Conservation (phyloP, 2,113 vertebrate species). For the Phaetusa simplex region DNA sequence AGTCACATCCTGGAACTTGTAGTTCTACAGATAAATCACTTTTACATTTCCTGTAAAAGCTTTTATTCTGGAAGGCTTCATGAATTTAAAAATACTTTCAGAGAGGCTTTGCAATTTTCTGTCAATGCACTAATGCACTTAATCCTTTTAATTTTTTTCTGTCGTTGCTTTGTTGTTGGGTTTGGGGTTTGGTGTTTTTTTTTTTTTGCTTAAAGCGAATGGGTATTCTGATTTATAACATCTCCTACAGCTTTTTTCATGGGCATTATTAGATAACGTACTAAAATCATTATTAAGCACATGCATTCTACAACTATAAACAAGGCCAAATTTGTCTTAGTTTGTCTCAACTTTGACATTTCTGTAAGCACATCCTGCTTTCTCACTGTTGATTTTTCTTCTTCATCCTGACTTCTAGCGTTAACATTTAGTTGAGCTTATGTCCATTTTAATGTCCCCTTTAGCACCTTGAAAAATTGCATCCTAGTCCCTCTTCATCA, state of each 20-base stretch:
- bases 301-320: not conserved
- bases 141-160: not conserved
- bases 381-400: not conserved
- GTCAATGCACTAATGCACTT: not conserved
- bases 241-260: not conserved
- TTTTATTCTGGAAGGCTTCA: not conserved
- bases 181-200: not conserved
- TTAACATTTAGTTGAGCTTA: constrained; percentile 1
- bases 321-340: not conserved
- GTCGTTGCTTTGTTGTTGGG: not conserved
- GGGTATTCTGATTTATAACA: not conserved
- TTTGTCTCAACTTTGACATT: not conserved
- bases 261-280: not conserved
- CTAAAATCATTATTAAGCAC: not conserved
- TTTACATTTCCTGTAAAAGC: not conserved
- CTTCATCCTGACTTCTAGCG: not conserved
- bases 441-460: constrained; percentile 28
- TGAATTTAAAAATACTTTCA: not conserved
- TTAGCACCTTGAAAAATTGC: constrained; percentile 16
- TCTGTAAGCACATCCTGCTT: not conserved
- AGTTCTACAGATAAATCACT: not conserved
- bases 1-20: not conserved
- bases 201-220: not conserved
- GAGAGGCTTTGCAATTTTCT: not conserved
- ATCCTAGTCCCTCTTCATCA: constrained; percentile 11